Evolutionary conservation across 2,113 vertebrate species (phyloP), one percentile per base, ranked within the genome.

Genomic region (Hippocampus guttulatus): DNA sequence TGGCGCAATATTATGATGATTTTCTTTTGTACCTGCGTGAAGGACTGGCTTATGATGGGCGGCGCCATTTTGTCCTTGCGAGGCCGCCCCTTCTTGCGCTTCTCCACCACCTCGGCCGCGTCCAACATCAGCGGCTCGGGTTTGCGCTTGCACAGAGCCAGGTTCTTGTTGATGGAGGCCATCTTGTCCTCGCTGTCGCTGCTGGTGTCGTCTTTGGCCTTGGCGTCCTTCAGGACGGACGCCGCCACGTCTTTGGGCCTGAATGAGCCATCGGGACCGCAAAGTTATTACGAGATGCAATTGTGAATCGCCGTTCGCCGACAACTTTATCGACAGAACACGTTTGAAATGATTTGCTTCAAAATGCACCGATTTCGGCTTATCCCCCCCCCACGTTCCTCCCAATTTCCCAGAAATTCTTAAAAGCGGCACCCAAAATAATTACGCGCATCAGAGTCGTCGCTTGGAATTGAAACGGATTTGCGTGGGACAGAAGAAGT

Each of bases 101-200:
- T 99, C 84, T 98, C 96, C 76, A 92, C 81, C 74, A 95, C 95
- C 0, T 95, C 95, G 57, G 86, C 94, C n/a, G 87, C 92, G 3
- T 98, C 96, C 9, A 94, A 87, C 81, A 86, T 70, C 55, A 83
- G 71, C 52, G 84, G 74, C 14, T 96, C 96, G 3, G 92, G 88
- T 84, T 97, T 98, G 67, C 97, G 84, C 85, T 99, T 99, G 78
- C 90, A 89, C 9, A 94, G 87, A 0, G 92, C 80, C 74, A 95
- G 85, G 5, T 94, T 91, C 76, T 95, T 98, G 73, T 95, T 98
- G 69, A 92, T 85, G 79, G 87, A 75, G 20, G 92, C 92, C 73
- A 94, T 92, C 83, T 96, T 99, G 80, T 98, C 96, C 12, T 99
- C 97, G 0, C 96, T 98, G 90, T 98, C 96, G 66, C 96, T 98